phyloP scores from a whole-genome alignment of 2,797 vertebrate genomes.

The Smutsia gigantea region DNA sequence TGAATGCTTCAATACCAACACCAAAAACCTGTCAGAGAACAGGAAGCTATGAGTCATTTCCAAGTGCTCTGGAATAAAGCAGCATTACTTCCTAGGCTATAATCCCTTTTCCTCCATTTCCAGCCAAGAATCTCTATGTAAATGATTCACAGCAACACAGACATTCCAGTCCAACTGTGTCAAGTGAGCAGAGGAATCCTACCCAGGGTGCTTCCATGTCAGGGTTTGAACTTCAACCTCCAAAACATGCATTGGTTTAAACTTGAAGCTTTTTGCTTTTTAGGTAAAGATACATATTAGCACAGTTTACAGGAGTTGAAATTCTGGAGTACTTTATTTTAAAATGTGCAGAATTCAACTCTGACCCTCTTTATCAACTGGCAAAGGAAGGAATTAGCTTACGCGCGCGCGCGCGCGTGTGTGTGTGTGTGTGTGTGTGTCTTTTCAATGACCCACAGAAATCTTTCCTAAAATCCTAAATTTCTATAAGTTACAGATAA shows the following conservation, averaged over 20 bases:
- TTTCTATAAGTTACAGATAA: slow-evolving; percentile 1
- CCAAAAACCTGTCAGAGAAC: background rate
- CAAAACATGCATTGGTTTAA: background rate
- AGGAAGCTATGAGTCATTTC: background rate
- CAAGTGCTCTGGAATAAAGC: background rate
- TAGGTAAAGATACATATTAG: background rate
- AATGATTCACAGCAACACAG: slow-evolving; percentile 54
- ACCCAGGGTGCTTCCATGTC: background rate
- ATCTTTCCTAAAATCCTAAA: background rate
- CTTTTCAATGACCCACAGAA: slow-evolving; percentile 5
- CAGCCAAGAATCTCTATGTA: background rate
- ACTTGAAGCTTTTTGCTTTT: slow-evolving; percentile 17
- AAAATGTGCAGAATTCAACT: background rate
- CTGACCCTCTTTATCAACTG: background rate
- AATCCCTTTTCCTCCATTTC: background rate
- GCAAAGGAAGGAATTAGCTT: slow-evolving; percentile 1
- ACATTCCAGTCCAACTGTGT: background rate
- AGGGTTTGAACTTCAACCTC: slow-evolving; percentile 14
- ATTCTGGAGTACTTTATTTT: background rate
- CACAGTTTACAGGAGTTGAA: background rate
- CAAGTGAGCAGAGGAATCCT: background rate
- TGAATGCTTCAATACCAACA: background rate
- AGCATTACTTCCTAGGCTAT: background rate
- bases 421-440: background rate
- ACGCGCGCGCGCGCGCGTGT: background rate